Evolutionary conservation across 2,113 vertebrate species (phyloP), one percentile per base, ranked within the genome.

Genomic region (Xyrauchen texanus): DNA sequence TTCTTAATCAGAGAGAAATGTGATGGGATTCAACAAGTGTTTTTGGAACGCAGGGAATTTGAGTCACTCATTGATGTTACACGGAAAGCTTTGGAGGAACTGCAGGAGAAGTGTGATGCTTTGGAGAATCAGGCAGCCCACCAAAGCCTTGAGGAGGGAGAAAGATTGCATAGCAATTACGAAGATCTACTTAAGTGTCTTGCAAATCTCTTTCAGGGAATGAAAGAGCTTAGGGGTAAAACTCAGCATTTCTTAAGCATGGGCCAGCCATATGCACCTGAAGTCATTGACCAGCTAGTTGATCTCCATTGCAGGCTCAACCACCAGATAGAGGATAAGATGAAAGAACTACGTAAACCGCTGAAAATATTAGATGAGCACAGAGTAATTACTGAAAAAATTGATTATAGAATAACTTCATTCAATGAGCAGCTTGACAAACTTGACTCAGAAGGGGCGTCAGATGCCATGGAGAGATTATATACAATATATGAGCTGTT

Each of bases 1-100:
- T 89, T 93, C 81, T 87, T 97, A 66, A 95, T 97, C 77, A 98
- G 96, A 93, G 96, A 98, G 87, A 98, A 96, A 77, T 91, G 94
- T 71, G 93, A 93, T 83, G 94, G 95, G 82, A 90, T 96, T 81
- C 97, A 98, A 58, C 95, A 97, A 85, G 90, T 95, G 8, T 92
- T 96, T 83, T 88, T 89, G 8, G 92, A 94, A 13, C 93, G 93
- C 75, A 97, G 94, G 85, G 96, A 98, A 74, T 98, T 96, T 63
- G 84, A 90, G 68, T 94, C 95, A 85, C 90, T 98, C 86, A 94
- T 97, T 10, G 95, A 95, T 53, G 83, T 95, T 79, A 97, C 96
- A 47, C 81, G 69, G 8, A 98, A 95, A 86, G 91, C 96, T 81
- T 88, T 98, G 74, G 86, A 85, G 15, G 95, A 98, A 78, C 91